Evolutionary conservation across 2,113 vertebrate genomes (phyloP).

Genomic region (Dendropsophus ebraccatus): DNA sequence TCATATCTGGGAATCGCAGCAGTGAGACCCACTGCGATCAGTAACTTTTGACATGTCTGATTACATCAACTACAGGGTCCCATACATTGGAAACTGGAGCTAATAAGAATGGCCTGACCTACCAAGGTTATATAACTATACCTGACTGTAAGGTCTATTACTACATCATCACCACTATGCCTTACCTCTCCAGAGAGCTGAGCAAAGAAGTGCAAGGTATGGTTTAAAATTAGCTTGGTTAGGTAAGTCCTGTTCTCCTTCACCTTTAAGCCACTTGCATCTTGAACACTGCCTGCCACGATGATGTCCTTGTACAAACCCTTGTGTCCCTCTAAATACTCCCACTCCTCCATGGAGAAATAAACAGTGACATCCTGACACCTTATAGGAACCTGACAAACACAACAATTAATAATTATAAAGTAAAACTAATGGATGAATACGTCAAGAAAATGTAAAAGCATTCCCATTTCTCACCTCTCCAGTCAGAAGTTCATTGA

Average conservation of each 20-base stretch:
- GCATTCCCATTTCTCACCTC: background rate
- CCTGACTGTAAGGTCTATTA: too few relatives aligned
- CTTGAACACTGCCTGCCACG: background rate
- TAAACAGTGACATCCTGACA: background rate
- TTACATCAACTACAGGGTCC: too few relatives aligned
- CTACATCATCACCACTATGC: too few relatives aligned
- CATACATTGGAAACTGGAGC: too few relatives aligned
- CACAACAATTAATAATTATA: too few relatives aligned
- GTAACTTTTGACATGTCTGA: too few relatives aligned
- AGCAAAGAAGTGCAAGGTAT: background rate
- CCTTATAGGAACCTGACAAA: background rate
- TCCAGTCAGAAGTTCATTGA: background rate
- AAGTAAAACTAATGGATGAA: too few relatives aligned
- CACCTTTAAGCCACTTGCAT: background rate
- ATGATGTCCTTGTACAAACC: background rate
- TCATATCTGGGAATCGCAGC: too few relatives aligned
- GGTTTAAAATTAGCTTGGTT: background rate
- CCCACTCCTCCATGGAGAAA: background rate
- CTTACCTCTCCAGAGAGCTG: background rate
- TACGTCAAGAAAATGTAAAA: too few relatives aligned
- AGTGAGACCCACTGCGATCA: too few relatives aligned
- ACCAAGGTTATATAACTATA: too few relatives aligned
- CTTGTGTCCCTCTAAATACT: background rate
- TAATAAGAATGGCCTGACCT: too few relatives aligned
- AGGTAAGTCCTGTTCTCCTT: background rate